Base-by-base conservation (phyloP, 2,113 vertebrate genomes). In the Caretta caretta region DNA sequence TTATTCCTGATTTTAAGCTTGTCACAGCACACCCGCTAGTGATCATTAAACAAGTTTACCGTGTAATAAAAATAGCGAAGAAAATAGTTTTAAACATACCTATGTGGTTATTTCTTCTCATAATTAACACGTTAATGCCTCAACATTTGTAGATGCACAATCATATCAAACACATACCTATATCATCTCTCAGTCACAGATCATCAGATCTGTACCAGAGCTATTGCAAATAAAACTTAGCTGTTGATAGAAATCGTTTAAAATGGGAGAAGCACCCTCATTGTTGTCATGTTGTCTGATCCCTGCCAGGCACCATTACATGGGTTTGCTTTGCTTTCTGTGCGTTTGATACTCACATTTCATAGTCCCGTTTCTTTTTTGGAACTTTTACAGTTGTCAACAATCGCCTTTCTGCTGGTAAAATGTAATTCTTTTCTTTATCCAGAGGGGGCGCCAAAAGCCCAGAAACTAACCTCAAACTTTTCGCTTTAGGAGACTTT, bases 401-500 rank as follows among this genome's bases (percentile, higher is more conserved):
- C 83, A 91, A 75, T 89, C 82, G 81, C 56, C 89, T 80, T 27
- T 8, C 8, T 19, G 25, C 51, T 88, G 90, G 38, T 83, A 54
- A 89, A 89, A 22, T 96, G 97, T 83, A 93, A 78, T 97, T 93
- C 84, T 80, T 24, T 14, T 8, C 76, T 57, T 13, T 10, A 69
- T 97, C 97, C 98, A 98, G 96, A 99, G 99, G 98, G 98, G 99
- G 99, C 97, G 98, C 98, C 99, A 99, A 97, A 98, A 93, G 98
- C 97, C 97, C 98, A 99, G 98, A 98, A 99, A 99, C 98, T 96
- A 95, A 22, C 10, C 10, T 29, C 16, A 22, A 69, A 81, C 17
- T 38, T 59, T 76, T 78, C 38, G 46, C 42, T 9, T 87, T 75
- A 3, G 87, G 57, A 48, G 76, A 54, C 90, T 54, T 31, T 76